A percentile compares a stretch with the other conserved stretches of the same genome.
Evolutionary conservation across 2,113 vertebrate species (phyloP).

Genomic region (Cygnus buccinator): DNA sequence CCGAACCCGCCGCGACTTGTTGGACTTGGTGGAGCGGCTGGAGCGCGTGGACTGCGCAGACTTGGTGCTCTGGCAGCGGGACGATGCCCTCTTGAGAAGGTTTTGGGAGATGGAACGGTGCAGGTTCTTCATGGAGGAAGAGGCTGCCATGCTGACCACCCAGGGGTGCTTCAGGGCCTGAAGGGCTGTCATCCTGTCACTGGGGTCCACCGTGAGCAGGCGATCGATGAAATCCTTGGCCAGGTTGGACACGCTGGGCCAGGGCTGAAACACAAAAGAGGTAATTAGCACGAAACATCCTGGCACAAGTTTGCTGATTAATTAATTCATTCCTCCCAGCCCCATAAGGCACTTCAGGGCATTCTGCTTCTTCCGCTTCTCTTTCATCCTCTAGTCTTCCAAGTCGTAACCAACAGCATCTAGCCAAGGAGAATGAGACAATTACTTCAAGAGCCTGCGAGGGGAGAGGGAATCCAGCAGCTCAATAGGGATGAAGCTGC

Average conservation of each 20-base stretch:
- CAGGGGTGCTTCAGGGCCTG: conserved; percentile 97
- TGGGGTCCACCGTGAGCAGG: conserved; percentile 92
- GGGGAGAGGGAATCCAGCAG: not conserved
- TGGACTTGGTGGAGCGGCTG: conserved; percentile 96
- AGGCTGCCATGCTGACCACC: conserved; percentile 97
- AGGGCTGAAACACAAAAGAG: conserved; percentile 83
- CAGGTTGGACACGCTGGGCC: conserved; percentile 97
- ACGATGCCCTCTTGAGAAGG: conserved; percentile 94
- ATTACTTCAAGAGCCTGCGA: not conserved
- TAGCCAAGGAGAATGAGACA: not conserved
- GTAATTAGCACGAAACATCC: not conserved
- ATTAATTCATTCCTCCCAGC: not conserved
- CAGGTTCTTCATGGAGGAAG: conserved; percentile 98
- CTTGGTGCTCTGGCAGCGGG: conserved; percentile 98
- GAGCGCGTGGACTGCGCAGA: conserved; percentile 94
- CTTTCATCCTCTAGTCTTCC: not conserved
- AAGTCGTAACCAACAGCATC: not conserved
- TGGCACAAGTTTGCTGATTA: not conserved
- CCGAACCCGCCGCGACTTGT: conserved; percentile 90
- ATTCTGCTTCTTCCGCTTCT: not conserved
- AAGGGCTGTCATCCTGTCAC: conserved; percentile 89
- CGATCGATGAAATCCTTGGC: conserved; percentile 98
- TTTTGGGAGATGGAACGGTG: conserved; percentile 98
- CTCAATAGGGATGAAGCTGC: rapidly evolving
- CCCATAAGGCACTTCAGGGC: not conserved